Base-by-base conservation (phyloP, 2,888 invertebrate genomes). In the Conchocele bisecta region DNA sequence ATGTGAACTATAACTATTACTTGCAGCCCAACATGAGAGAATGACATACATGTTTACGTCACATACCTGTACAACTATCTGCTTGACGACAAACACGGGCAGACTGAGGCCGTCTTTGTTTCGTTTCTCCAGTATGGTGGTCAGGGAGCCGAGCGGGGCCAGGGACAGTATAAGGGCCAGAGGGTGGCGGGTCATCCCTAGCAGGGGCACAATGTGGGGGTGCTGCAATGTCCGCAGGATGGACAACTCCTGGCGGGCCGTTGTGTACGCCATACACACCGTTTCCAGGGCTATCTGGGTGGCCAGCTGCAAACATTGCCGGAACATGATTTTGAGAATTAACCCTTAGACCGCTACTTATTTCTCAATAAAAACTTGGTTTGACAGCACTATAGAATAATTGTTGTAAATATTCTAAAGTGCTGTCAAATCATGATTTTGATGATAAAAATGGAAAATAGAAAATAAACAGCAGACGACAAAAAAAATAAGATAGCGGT, bases 101-200 rank as follows among this genome's bases (percentile, higher is more conserved):
- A 98, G 93, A 81, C 95, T 95, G 0, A 95, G 95, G 0, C 98
- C 98, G 68, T 95, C 95, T 58, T 96, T 93, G 69, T 96, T 93
- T 92, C 97, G 98, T 88, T 95, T 94, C n/a, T 95, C 94, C 44
- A 99, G 93, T 9, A 95, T 94, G 13, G 94, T 93, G 91, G 97
- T 96, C 24, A 99, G 92, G 0, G 98, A 96, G 0, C 99, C 99
- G 91, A 95, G 94, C 0, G 98, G 98, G 0, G 99, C 99, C 63
- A 98, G 92, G 83, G 96, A 96, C 72, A 99, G 93, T 1, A 98
- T 94, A 71, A 99, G 92, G 3, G 97, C 96, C 37, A 99, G 91
- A 0, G 99, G 99, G 79, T 95, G 95, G 2, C 95, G 94, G 83
- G 97, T 97, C 59, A 97, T 95, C 0, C 98, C 98, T 35, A 97